Evolutionary conservation across 2,113 vertebrate species (phyloP).

Genomic region (Phrynocephalus versicolor): DNA sequence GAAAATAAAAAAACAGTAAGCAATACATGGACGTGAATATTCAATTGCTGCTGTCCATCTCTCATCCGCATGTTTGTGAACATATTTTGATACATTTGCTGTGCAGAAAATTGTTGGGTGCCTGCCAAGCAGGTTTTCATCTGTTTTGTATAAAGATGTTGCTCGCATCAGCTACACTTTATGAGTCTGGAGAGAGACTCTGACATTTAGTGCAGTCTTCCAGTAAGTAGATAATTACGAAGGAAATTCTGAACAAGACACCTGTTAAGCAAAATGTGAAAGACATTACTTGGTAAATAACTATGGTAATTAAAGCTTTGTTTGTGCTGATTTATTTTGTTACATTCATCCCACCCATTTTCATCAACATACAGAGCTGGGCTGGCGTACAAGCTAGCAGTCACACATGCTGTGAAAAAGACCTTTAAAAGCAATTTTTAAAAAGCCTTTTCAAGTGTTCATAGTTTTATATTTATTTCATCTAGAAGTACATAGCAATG

Average conservation of each 20-base stretch:
- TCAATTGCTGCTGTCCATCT: neutral
- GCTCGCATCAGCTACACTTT: conserved; percentile 72
- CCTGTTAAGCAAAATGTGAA: conserved; percentile 66
- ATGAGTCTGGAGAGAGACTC: conserved; percentile 76
- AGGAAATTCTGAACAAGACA: conserved; percentile 70
- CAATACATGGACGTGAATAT: neutral
- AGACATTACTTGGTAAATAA: conserved; percentile 75
- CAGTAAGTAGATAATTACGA: conserved; percentile 74
- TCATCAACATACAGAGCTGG: conserved; percentile 32
- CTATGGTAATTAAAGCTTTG: conserved; percentile 72
- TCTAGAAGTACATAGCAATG: conserved; percentile 53
- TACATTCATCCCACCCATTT: conserved; percentile 16
- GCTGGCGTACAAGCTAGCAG: conserved; percentile 50
- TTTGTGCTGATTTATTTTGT: conserved; percentile 55
- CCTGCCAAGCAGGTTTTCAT: conserved; percentile 60
- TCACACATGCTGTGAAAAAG: conserved; percentile 47
- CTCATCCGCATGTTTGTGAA: conserved; percentile 9
- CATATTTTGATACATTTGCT: neutral
- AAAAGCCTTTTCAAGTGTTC: conserved; percentile 59
- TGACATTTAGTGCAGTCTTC: conserved; percentile 81
- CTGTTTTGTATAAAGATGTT: conserved; percentile 75
- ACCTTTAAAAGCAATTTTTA: conserved; percentile 63
- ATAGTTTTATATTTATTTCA: conserved; percentile 60
- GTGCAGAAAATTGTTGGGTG: neutral
- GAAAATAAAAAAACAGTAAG: neutral